Conservation (phyloP, 2,113 vertebrate genomes). For the Illadopsis cleaveri region DNA sequence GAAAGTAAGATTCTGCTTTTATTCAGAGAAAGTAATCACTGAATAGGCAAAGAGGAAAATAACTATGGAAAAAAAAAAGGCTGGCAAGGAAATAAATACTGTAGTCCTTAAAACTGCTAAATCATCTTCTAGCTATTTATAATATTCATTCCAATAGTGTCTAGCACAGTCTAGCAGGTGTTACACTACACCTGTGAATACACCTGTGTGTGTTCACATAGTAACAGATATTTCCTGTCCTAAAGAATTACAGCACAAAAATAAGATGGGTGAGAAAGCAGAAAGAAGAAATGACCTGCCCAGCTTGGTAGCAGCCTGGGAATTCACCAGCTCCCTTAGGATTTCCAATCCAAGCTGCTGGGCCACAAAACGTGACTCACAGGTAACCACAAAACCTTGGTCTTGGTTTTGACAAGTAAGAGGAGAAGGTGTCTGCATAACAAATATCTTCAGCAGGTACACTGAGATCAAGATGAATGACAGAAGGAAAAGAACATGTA, state of each 20-base stretch:
- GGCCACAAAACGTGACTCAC: neutral
- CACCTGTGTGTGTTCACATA: neutral
- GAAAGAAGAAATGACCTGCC: neutral
- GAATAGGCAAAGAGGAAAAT: neutral
- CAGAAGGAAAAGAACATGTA: neutral
- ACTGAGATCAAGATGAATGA: neutral
- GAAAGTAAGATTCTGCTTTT: neutral
- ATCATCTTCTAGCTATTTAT: neutral
- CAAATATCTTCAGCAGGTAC: accelerated
- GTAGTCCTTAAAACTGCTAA: neutral
- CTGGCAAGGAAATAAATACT: neutral
- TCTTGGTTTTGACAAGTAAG: neutral
- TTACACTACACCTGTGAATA: neutral
- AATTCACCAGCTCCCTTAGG: neutral
- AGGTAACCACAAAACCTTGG: neutral
- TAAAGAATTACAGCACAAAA: neutral
- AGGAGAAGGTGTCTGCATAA: neutral
- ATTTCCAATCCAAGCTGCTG: neutral
- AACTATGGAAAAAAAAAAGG: neutral
- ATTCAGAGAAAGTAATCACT: neutral
- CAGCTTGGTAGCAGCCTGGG: neutral
- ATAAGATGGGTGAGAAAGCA: neutral
- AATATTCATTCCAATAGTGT: neutral
- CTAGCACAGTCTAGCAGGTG: neutral
- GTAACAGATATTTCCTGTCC: neutral